These are phyloP conservation scores for Chondrosia reniformis DNA, from an alignment of 37 sponge, comb jelly and placozoan genomes.

Conservation along the genomic window DNA sequence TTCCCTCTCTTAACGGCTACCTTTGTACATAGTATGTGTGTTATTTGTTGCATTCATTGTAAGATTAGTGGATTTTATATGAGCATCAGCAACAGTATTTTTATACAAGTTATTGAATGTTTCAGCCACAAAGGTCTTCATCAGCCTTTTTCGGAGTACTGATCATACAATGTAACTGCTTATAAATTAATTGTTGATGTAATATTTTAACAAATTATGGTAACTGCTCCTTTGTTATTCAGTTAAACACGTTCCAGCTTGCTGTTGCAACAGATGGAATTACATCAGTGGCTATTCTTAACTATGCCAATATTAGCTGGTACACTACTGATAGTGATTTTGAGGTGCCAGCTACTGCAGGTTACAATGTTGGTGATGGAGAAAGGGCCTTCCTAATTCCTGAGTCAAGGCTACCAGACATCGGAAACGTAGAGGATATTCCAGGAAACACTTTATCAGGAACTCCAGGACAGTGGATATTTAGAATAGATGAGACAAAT, in stretches of 20 bases:
- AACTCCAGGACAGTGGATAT: neutral
- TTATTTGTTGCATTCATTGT: too few relatives aligned
- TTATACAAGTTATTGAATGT: too few relatives aligned
- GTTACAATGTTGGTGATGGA: neutral
- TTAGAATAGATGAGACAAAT: neutral
- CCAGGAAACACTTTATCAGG: constrained; percentile 8
- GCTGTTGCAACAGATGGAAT: neutral
- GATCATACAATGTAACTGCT: too few relatives aligned
- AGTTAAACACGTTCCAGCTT: neutral
- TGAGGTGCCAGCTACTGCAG: neutral
- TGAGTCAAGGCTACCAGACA: neutral
- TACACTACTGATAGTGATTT: neutral
- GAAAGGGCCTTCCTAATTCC: neutral
- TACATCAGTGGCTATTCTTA: neutral
- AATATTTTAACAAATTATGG: neutral
- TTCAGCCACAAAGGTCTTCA: too few relatives aligned
- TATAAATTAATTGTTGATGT: too few relatives aligned
- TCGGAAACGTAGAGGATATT: neutral
- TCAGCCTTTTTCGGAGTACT: too few relatives aligned
- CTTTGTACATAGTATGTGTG: too few relatives aligned
- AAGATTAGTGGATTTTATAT: too few relatives aligned
- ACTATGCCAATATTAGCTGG: neutral
- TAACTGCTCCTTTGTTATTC: neutral
- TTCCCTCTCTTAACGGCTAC: too few relatives aligned
- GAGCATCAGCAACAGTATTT: too few relatives aligned